These are phyloP conservation scores for Dicerorhinus sumatrensis DNA, from an alignment of 2,113 vertebrate species.

Conservation along the genomic window DNA sequence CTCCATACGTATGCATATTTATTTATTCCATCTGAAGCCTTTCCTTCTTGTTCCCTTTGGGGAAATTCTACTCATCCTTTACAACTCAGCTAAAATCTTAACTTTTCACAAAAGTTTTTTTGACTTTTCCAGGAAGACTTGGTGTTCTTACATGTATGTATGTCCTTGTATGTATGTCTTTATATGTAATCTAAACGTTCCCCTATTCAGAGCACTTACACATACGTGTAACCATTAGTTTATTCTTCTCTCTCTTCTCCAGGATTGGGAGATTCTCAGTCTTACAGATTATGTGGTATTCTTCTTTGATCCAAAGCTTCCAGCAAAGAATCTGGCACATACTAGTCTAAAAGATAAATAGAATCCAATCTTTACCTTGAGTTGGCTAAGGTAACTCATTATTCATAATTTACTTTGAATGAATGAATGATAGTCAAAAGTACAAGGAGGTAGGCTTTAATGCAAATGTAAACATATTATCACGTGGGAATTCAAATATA, in stretches of 20 bases:
- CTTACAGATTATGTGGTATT: not conserved
- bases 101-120: not conserved
- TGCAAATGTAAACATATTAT: not conserved
- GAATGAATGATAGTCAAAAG: not conserved
- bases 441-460: not conserved
- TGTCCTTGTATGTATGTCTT: not conserved
- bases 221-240: not conserved
- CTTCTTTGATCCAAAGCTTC: not conserved
- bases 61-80: not conserved
- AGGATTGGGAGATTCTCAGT: not conserved
- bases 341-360: not conserved
- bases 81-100: not conserved
- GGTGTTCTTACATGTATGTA: not conserved
- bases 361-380: not conserved
- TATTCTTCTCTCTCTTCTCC: not conserved
- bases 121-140: not conserved
- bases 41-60: not conserved
- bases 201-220: not conserved
- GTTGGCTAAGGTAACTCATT: not conserved
- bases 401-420: slow-evolving; percentile 11
- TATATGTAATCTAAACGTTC: not conserved
- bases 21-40: not conserved
- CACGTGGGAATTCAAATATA: not conserved
- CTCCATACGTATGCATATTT: not conserved
- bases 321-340: not conserved